Evolutionary conservation across 2,113 vertebrate species (phyloP), one percentile per base, ranked within the genome.

Genomic region (Taxidea taxus): DNA sequence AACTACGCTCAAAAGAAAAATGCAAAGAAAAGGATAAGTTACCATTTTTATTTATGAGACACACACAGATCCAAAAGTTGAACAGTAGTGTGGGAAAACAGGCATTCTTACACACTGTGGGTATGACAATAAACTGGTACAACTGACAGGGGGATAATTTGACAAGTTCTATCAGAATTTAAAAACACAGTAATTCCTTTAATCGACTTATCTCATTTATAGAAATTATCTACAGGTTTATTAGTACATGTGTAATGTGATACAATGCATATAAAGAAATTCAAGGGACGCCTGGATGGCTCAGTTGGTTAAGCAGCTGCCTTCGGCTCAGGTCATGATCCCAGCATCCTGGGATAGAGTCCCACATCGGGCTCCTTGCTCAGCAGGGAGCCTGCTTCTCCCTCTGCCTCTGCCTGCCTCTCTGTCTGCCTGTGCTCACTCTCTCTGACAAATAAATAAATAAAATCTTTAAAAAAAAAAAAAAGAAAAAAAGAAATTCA

Each of bases 121-220:
- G 10, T 68, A 42, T 87, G 81, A 87, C 31, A 70, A 87, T 74
- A 78, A 86, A 92, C 10, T 78, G 23, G 42, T 34, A 88, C 15
- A 83, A 75, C 0, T 82, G 27, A 96, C 14, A 87, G 25, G 29
- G 42, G 3, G 37, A 94, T 85, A 91, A 82, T 92, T 31, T 86
- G 44, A 66, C 20, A 80, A 91, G 84, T 96, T 89, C 47, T 95
- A 88, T 31, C 39, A 92, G 74, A 93, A 95, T 47, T 87, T 84
- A 66, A 75, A 91, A 87, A 81, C 21, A 51, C 3, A 94, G 10
- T 31, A 95, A 89, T n/a, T 91, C 49, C 20, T 91, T 83, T 62
- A 91, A 82, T 44, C 21, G 78, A 68, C 42, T 15, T 68, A 93
- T 91, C 29, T 91, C 70, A 88, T 49, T 95, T 91, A 85, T 9